Evolutionary conservation across 2,797 vertebrate species (phyloP), one percentile per base, ranked within the genome.

Genomic region (Phrynocephalus forsythii): DNA sequence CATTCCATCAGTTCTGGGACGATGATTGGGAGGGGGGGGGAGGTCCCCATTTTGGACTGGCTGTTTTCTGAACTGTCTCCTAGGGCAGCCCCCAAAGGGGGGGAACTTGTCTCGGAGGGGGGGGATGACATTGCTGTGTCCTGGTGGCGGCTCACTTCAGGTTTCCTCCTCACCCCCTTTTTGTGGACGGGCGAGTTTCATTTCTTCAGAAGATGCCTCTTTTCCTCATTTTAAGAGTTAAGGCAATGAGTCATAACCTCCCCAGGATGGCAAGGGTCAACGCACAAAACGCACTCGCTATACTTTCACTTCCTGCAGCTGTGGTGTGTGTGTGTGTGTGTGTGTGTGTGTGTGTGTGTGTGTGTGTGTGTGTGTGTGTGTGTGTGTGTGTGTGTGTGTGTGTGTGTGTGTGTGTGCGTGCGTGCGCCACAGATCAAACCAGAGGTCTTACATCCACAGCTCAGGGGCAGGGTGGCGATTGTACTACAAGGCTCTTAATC

Each of bases 261-360:
- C 7, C 52, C 1, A 28, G 28, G 9, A 26, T 28, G n/a, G 72
- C 4, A 1, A 16, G 15, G 16, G 26, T 22, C 48, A 11, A 22
- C 8, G 5, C 1, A 3, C 3, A 5, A 7, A n/a, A n/a, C 2
- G 9, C 7, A 2, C 44, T 5, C 0, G 28, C 6, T 26, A 50
- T 9, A 30, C 56, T 80, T 75, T 88, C 76, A 66, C 33, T 88
- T 88, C 87, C 87, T 88, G 82, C 30, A 60, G 68, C 30, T n/a
- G 38, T 20, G 9, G 5, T 15, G 15, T 24, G 78, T 7, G 30
- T 44, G 38, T 44, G 38, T 44, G 38, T 44, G 38, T 44, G 38
- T 44, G 38, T 44, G 38, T 38, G 38, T 38, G 38, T 38, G 38
- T 38, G 38, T 38, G 38, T 38, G 38, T 38, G 38, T 38, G 38